Percentiles rank a stretch among this genome's conserved stretches.
Conservation (phyloP, 2,113 vertebrate species). For the Gallinago paraguaiae region DNA sequence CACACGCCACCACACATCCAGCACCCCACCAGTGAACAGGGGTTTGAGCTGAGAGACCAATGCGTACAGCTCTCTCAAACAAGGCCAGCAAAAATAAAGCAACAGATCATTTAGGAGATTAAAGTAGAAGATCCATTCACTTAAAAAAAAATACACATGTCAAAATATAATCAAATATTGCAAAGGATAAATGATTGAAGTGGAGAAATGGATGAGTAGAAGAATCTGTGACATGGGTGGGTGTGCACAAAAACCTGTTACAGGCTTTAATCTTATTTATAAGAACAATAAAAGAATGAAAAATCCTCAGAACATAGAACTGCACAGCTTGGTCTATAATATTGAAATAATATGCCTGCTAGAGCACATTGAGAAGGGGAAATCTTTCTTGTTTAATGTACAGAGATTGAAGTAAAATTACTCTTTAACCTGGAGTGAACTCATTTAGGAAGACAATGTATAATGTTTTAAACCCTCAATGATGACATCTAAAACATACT, state of each 20-base stretch:
- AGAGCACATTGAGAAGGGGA: background rate
- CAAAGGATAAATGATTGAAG: background rate
- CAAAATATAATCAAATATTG: conserved; percentile 1
- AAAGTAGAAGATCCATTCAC: background rate
- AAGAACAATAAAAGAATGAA: background rate
- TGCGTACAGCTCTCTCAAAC: background rate
- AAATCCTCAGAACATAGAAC: background rate
- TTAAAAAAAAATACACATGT: background rate
- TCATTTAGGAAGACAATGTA: background rate
- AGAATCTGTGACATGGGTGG: background rate
- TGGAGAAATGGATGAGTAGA: background rate
- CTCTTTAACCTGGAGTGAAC: background rate
- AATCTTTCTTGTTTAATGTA: background rate
- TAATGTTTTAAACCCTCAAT: background rate
- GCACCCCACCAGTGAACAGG: background rate
- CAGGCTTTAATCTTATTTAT: background rate
- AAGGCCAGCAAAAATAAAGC: background rate
- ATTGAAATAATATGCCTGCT: background rate
- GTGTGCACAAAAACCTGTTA: background rate
- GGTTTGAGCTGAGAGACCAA: background rate
- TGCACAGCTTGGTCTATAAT: background rate
- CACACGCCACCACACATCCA: fast-evolving
- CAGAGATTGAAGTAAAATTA: background rate
- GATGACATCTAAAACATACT: background rate
- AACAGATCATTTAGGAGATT: background rate